phyloP scores from a whole-genome alignment of 2,113 vertebrate genomes.

The Phyllopteryx taeniolatus region DNA sequence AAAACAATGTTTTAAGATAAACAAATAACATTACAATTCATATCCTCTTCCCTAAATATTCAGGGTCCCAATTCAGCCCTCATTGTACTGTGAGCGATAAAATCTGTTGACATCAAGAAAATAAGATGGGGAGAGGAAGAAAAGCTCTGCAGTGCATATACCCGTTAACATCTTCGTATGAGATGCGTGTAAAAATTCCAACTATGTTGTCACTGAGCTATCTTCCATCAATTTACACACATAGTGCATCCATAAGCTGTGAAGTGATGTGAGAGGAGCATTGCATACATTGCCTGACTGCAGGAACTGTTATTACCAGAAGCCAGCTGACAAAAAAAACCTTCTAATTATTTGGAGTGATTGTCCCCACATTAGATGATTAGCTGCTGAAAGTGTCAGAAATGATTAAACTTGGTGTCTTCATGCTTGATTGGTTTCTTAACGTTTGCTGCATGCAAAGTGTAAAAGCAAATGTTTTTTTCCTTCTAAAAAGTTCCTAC shows the following conservation, averaged over 20 bases:
- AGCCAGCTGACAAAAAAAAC: slow-evolving; percentile 20
- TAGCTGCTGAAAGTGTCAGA: slow-evolving; percentile 22
- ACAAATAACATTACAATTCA: slow-evolving; percentile 32
- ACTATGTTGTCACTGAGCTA: slow-evolving; percentile 19
- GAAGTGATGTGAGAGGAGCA: slow-evolving; percentile 9
- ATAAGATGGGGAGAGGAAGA: slow-evolving; percentile 19
- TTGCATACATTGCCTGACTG: slow-evolving; percentile 12
- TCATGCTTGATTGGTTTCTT: not conserved
- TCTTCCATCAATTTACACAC: slow-evolving; percentile 20
- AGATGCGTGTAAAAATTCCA: slow-evolving; percentile 19
- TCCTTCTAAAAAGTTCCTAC: not conserved
- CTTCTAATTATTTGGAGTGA: slow-evolving; percentile 21
- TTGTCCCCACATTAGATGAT: slow-evolving; percentile 25
- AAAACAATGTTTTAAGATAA: slow-evolving; percentile 20
- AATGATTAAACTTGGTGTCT: not conserved
- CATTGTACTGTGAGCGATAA: slow-evolving; percentile 40
- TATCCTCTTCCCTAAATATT: slow-evolving; percentile 36
- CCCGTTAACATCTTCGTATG: slow-evolving; percentile 15
- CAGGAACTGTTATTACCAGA: slow-evolving; percentile 6
- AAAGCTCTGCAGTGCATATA: not conserved
- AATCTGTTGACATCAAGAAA: slow-evolving; percentile 43
- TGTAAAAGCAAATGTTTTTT: not conserved
- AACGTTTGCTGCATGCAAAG: not conserved
- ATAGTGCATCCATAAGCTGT: slow-evolving; percentile 6
- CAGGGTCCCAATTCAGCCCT: slow-evolving; percentile 20